Evolutionary conservation across 53 echinoderm and acorn worm genomes (phyloP).

Genomic region (Hippasteria phrygiana): DNA sequence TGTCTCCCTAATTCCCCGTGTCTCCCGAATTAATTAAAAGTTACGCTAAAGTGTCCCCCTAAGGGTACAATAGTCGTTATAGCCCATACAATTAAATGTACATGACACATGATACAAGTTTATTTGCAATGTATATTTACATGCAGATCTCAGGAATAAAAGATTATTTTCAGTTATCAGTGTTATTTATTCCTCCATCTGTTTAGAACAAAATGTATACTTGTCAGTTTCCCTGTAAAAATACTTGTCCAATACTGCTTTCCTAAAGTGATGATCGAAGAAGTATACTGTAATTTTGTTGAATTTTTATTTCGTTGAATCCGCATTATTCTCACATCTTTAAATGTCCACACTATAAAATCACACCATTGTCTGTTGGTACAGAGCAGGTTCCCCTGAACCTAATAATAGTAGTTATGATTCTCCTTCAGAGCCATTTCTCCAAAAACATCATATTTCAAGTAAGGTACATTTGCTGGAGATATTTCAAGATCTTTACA

Average conservation of each 20-base stretch:
- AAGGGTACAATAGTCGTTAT: too few relatives aligned
- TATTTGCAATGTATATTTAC: background rate
- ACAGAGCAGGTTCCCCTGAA: constrained; percentile 26
- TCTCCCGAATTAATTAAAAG: too few relatives aligned
- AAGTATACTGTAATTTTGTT: constrained; percentile 28
- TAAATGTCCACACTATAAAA: constrained; percentile 42
- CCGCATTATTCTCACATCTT: constrained; percentile 21
- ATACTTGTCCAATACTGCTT: constrained; percentile 21
- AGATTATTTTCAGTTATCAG: constrained; percentile 12
- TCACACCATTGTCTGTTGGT: constrained; percentile 25
- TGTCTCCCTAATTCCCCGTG: too few relatives aligned
- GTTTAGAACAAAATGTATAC: constrained; percentile 30
- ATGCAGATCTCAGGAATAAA: constrained; percentile 15
- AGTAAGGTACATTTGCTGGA: constrained; percentile 11
- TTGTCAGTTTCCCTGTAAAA: constrained; percentile 29
- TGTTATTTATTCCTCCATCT: constrained; percentile 38
- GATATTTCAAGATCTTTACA: constrained; percentile 25
- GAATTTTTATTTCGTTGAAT: constrained; percentile 9
- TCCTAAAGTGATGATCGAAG: constrained; percentile 41
- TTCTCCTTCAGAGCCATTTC: constrained; percentile 25
- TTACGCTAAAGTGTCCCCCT: too few relatives aligned
- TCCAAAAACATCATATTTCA: background rate
- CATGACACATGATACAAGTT: background rate
- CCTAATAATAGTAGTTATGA: constrained; percentile 29
- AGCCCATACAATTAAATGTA: too few relatives aligned